A percentile compares a stretch with the other conserved stretches of the same genome.
Conservation (phyloP, 2,797 vertebrate species). For the Florisuga fusca region DNA sequence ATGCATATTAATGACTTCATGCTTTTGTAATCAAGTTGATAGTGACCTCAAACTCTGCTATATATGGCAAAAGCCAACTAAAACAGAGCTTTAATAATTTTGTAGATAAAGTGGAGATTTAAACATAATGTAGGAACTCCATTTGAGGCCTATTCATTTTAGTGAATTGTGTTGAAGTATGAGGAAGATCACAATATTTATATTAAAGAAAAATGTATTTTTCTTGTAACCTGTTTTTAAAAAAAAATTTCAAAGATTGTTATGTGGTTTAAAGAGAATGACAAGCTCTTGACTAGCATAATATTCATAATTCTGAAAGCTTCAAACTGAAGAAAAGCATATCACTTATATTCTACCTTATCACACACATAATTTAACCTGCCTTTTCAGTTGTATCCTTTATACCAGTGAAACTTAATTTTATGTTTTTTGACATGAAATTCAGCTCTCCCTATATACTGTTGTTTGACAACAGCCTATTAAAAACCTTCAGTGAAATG, state of each 20-base stretch:
- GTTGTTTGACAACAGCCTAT: background rate
- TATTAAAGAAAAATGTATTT: background rate
- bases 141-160: background rate
- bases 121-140: background rate
- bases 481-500: background rate
- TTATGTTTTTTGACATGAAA: background rate
- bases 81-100: background rate
- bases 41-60: conserved; percentile 5
- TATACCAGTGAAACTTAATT: background rate
- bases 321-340: background rate
- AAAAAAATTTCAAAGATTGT: background rate
- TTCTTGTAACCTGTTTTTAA: background rate
- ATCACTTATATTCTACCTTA: background rate
- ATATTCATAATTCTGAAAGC: background rate
- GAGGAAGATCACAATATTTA: background rate
- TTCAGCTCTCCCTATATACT: background rate
- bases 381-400: background rate
- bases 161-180: background rate
- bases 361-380: background rate
- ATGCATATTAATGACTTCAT: conserved; percentile 34
- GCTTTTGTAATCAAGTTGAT: conserved; percentile 41
- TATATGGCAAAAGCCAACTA: background rate
- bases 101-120: background rate
- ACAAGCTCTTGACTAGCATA: background rate
- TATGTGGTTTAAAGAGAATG: background rate